A percentile compares a stretch with the other conserved stretches of the same genome.
Conservation (phyloP, 1,140 invertebrate species). For the Aethina tumida region DNA sequence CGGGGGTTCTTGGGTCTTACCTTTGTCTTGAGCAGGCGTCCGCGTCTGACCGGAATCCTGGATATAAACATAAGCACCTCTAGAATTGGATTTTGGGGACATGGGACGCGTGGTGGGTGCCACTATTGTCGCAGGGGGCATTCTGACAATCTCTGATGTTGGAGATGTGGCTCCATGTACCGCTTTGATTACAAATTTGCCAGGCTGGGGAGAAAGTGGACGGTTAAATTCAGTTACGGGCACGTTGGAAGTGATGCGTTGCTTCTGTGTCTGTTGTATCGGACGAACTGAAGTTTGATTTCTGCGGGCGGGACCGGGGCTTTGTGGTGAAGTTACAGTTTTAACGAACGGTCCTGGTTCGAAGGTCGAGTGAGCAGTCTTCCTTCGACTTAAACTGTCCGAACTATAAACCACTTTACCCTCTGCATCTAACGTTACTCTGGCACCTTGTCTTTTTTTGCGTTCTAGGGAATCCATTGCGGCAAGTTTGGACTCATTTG, state of each 20-base stretch:
- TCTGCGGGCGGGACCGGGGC: slow-evolving; percentile 37
- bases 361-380: slow-evolving; percentile 73
- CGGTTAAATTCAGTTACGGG: slow-evolving; percentile 17
- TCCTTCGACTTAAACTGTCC: slow-evolving; percentile 71
- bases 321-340: slow-evolving; percentile 32
- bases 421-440: slow-evolving; percentile 76
- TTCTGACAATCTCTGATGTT: slow-evolving; percentile 50
- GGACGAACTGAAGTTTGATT: slow-evolving; percentile 35
- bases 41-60: slow-evolving; percentile 54
- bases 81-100: slow-evolving; percentile 37
- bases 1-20: slow-evolving; percentile 36
- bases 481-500: slow-evolving; percentile 35
- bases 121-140: slow-evolving; percentile 45
- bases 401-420: slow-evolving; percentile 85
- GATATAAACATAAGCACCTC: slow-evolving; percentile 61
- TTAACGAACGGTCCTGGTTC: slow-evolving; percentile 70
- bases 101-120: slow-evolving; percentile 36
- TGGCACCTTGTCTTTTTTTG: slow-evolving; percentile 53
- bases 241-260: slow-evolving; percentile 11
- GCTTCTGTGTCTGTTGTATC: slow-evolving; percentile 22
- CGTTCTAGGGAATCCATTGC: slow-evolving; percentile 39
- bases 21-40: slow-evolving; percentile 47
- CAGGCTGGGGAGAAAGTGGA: slow-evolving; percentile 41
- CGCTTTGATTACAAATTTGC: slow-evolving; percentile 55
- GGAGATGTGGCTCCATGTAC: slow-evolving; percentile 39